A percentile compares a stretch with the other conserved stretches of the same genome.
phyloP scores from a whole-genome alignment of 2,888 invertebrate genomes.

The Archips crataeganus region DNA sequence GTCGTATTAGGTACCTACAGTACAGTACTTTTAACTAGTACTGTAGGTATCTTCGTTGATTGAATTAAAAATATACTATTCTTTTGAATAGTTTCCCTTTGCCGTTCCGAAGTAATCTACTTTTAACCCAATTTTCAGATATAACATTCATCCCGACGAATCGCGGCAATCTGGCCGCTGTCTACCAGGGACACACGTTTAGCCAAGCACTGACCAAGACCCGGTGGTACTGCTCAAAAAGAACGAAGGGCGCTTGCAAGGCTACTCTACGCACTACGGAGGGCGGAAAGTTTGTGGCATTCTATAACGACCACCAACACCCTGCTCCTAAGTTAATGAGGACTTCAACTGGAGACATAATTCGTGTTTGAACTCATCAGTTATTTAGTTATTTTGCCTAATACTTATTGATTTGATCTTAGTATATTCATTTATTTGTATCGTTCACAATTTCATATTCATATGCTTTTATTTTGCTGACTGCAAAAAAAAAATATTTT shows the following conservation, averaged over 20 bases:
- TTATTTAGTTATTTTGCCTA: too few species aligned
- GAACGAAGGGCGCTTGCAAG: slow-evolving; percentile 15
- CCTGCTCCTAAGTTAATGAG: slow-evolving; percentile 14
- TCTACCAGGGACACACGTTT: slow-evolving; percentile 51
- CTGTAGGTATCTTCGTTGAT: too few species aligned
- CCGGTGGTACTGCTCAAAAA: slow-evolving; percentile 52
- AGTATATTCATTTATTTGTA: too few species aligned
- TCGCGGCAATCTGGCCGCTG: slow-evolving; percentile 17
- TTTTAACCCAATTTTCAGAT: too few species aligned
- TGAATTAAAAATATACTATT: too few species aligned
- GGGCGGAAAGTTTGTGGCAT: not conserved
- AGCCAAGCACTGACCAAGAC: slow-evolving; percentile 48
- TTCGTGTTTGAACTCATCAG: not conserved
- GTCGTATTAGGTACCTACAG: not conserved
- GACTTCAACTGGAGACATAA: slow-evolving; percentile 7
- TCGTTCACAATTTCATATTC: too few species aligned
- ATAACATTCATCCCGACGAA: slow-evolving; percentile 22
- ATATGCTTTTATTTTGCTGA: too few species aligned
- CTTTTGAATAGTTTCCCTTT: too few species aligned
- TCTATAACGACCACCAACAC: slow-evolving; percentile 22
- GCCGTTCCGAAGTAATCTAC: slow-evolving; percentile 14
- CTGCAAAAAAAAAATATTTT: too few species aligned
- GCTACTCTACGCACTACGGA: slow-evolving; percentile 14
- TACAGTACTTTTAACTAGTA: not conserved
- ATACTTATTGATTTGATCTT: too few species aligned